phyloP scores from a whole-genome alignment of 2,888 invertebrate species.

The Sinohyriopsis cumingii region DNA sequence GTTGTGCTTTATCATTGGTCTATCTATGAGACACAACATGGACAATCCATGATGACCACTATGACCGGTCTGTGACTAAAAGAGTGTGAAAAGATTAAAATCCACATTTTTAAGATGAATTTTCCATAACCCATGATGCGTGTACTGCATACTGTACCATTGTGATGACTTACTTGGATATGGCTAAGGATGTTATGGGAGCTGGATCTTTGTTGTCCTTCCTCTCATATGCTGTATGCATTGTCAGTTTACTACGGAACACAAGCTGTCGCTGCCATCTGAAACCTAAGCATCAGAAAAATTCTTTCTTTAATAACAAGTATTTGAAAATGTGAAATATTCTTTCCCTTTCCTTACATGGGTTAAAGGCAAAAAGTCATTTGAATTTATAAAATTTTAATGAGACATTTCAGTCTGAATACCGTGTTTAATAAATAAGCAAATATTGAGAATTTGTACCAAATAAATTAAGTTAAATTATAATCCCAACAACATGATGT shows the following conservation, averaged over 20 bases:
- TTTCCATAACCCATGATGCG: too few species aligned
- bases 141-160: too few species aligned
- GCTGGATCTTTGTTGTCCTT: slow-evolving; percentile 98
- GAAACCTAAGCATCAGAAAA: slow-evolving; percentile 76
- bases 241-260: slow-evolving; percentile 94
- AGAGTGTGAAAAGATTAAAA: too few species aligned
- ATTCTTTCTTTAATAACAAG: neutral
- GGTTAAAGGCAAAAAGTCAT: too few species aligned
- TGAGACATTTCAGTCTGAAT: too few species aligned
- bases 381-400: too few species aligned
- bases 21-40: too few species aligned
- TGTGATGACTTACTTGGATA: slow-evolving; percentile 80
- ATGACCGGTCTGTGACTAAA: too few species aligned
- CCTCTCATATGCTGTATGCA: slow-evolving; percentile 83
- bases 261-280: slow-evolving; percentile 93
- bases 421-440: too few species aligned
- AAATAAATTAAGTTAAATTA: neutral
- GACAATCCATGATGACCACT: too few species aligned
- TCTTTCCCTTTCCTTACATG: neutral
- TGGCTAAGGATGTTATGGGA: slow-evolving; percentile 93
- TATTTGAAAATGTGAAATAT: slow-evolving; percentile 2
- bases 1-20: too few species aligned
- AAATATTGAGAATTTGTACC: neutral
- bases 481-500: slow-evolving; percentile 3
- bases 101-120: too few species aligned